Evolutionary conservation across 2,888 invertebrate species (phyloP), one percentile per base, ranked within the genome.

Genomic region (Drosophila buzzatii): DNA sequence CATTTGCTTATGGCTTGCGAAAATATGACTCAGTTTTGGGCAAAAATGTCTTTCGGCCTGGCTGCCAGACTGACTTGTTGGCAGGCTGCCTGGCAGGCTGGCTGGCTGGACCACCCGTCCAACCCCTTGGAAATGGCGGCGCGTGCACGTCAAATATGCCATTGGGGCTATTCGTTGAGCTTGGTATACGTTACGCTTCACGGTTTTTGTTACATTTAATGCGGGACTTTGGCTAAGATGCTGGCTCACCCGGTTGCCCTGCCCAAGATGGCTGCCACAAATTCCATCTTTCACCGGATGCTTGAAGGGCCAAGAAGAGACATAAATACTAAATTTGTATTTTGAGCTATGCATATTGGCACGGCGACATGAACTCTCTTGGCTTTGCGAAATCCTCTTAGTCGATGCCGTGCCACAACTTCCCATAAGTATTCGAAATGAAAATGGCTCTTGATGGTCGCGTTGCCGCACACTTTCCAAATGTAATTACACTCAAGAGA

Each of bases 401-500:
- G 52, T n/a, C 45, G 56, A 64, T 44, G 57, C 41, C 55, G 8
- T 31, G 55, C 44, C 47, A 62, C 62, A 66, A 60, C 59, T 56
- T 37, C 37, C 42, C 55, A 56, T 41, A 76, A 76, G 76, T 57
- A 53, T 62, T 76, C 66, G 41, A 76, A 69, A 66, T 73, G 66
- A 63, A 74, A 78, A 78, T 70, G 67, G 66, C 67, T 78, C 56
- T 65, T 57, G 66, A 62, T 66, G 69, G 73, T 69, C 72, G 76
- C 69, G 70, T 61, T 65, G 76, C 67, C 75, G 70, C 76, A 79
- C 83, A 82, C 81, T 81, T 77, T 79, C 65, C 76, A 85, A 87
- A 88, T 86, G 89, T 87, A 87, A 87, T 87, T 87, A 88, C 81
- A 82, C 81, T 76, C 83, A 72, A 79, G 77, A 86, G 86, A 78